These are phyloP conservation scores for Hylia prasina DNA, from an alignment of 2,113 vertebrate genomes.

Conservation along the genomic window DNA sequence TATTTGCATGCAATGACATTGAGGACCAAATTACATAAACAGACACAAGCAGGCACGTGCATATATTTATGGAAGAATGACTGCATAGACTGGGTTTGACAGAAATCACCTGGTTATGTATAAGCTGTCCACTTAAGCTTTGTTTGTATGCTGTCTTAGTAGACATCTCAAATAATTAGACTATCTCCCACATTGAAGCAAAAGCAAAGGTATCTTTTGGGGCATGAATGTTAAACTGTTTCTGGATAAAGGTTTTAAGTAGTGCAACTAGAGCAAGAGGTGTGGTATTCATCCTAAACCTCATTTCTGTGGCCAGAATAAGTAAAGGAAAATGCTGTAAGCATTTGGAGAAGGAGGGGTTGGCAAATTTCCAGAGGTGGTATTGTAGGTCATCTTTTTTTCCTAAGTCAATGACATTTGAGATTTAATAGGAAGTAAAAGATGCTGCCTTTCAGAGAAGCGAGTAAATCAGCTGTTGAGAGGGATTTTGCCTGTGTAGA, in stretches of 20 bases:
- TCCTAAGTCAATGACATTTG: not conserved
- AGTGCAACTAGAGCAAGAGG: not conserved
- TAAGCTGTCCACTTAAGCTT: not conserved
- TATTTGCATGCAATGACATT: not conserved
- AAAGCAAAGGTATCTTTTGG: not conserved
- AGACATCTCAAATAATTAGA: not conserved
- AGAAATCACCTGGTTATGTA: not conserved
- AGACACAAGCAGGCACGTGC: rapidly evolving
- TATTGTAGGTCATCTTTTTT: not conserved
- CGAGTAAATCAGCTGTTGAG: not conserved
- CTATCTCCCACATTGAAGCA: not conserved
- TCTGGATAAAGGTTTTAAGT: not conserved
- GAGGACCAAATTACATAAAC: not conserved
- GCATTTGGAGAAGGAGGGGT: not conserved
- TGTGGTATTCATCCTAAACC: not conserved
- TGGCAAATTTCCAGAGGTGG: not conserved
- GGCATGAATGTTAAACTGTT: not conserved
- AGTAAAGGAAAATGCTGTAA: not conserved
- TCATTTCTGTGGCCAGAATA: not conserved
- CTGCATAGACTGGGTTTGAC: not conserved
- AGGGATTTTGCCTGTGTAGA: not conserved
- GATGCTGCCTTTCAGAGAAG: not conserved
- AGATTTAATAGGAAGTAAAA: not conserved
- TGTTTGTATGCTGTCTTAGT: not conserved
- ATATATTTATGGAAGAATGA: not conserved